These are phyloP conservation scores for Chymomyza fuscimana DNA, from an alignment of 2,888 invertebrate species.

Conservation along the genomic window DNA sequence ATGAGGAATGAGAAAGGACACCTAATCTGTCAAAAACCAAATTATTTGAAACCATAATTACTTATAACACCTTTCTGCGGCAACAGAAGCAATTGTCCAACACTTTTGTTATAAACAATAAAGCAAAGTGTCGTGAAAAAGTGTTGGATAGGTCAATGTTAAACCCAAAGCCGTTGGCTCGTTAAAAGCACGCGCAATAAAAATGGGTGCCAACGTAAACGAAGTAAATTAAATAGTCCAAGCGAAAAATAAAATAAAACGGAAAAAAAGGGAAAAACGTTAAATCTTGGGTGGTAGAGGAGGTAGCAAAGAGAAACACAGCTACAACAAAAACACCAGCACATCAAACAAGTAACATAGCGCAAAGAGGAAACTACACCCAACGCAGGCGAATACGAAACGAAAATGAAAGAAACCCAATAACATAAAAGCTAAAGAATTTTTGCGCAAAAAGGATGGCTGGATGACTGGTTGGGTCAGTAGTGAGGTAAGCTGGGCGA, in stretches of 20 bases:
- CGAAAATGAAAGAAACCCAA: slow-evolving; percentile 65
- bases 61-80: neutral
- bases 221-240: slow-evolving; percentile 57
- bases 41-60: neutral
- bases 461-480: slow-evolving; percentile 39
- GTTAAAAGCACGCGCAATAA: slow-evolving; percentile 33
- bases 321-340: slow-evolving; percentile 7
- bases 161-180: slow-evolving; percentile 13
- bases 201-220: slow-evolving; percentile 49
- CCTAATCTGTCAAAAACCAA: neutral
- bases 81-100: neutral
- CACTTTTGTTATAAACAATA: neutral
- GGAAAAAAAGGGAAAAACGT: slow-evolving; percentile 2
- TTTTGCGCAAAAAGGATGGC: slow-evolving; percentile 67
- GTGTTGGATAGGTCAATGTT: slow-evolving; percentile 1
- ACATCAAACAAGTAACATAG: slow-evolving; percentile 49
- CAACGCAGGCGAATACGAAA: slow-evolving; percentile 22
- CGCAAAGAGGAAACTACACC: slow-evolving; percentile 29
- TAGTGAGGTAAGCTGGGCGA: neutral
- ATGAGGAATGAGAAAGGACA: neutral
- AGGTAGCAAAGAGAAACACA: neutral
- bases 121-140: neutral
- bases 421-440: slow-evolving; percentile 75
- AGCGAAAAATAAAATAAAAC: neutral
- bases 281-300: slow-evolving; percentile 18